Evolutionary conservation across 2,113 vertebrate genomes (phyloP).

Genomic region (Papio anubis): DNA sequence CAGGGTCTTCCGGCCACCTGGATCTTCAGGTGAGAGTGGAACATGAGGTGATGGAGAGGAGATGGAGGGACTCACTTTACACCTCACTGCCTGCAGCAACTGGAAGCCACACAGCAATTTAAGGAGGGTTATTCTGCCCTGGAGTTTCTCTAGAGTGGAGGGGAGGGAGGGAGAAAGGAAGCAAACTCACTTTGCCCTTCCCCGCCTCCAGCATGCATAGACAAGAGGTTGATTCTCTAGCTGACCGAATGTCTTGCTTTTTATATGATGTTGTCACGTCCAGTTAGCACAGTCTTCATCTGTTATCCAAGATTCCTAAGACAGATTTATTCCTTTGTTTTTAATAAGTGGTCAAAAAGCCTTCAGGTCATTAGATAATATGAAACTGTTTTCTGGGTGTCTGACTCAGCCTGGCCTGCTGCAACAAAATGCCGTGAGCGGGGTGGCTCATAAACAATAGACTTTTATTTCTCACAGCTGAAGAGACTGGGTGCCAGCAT

Average conservation of each 20-base stretch:
- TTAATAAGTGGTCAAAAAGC: background rate
- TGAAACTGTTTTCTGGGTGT: background rate
- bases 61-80: background rate
- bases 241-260: background rate
- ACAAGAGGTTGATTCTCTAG: background rate
- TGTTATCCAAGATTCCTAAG: background rate
- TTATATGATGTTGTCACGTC: background rate
- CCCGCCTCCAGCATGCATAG: background rate
- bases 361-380: background rate
- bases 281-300: background rate
- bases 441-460: background rate
- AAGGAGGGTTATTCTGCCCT: background rate
- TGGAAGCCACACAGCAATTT: background rate
- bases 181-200: background rate
- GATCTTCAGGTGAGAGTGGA: background rate
- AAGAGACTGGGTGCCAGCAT: background rate
- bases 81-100: background rate
- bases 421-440: background rate
- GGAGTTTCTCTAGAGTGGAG: background rate
- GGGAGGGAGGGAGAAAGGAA: background rate
- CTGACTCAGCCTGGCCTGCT: background rate
- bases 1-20: background rate
- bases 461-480: background rate
- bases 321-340: background rate
- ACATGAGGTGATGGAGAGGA: background rate